Conservation (phyloP, 2,888 invertebrate species). For the Protodeltote pygarga region DNA sequence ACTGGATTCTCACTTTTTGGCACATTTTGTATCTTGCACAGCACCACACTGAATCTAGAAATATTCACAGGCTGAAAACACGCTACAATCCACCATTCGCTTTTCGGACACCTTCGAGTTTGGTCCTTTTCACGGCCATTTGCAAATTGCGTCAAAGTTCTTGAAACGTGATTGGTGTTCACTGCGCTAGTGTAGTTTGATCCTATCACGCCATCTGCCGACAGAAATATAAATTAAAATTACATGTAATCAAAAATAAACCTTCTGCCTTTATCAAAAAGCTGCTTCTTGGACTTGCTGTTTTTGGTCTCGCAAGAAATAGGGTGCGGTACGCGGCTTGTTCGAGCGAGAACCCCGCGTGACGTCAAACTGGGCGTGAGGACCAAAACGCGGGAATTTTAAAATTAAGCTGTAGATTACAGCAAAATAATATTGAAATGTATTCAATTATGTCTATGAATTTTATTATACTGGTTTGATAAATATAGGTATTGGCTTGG, state of each 20-base stretch:
- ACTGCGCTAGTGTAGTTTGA: conserved; percentile 75
- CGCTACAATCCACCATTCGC: conserved; percentile 81
- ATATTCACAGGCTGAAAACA: conserved; percentile 79
- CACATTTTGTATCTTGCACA: conserved; percentile 82
- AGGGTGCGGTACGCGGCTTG: conserved; percentile 86
- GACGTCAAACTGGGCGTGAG: conserved; percentile 88
- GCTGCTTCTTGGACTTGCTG: conserved; percentile 47
- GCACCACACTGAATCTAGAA: conserved; percentile 80
- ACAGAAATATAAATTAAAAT: conserved; percentile 53
- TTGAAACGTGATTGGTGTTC: conserved; percentile 79
- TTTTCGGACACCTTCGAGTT: conserved; percentile 83
- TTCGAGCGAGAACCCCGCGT: conserved; percentile 81
- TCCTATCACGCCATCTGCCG: conserved; percentile 66
- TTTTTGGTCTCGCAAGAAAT: conserved; percentile 58
- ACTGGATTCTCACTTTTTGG: conserved; percentile 85
- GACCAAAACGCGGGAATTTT: conserved; percentile 66
- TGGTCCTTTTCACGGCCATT: conserved; percentile 86
- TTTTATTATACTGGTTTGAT: too few species aligned
- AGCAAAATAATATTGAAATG: not conserved
- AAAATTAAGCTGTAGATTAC: conserved; percentile 32
- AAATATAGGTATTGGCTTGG: too few species aligned
- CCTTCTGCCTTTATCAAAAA: conserved; percentile 27
- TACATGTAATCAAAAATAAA: conserved; percentile 43
- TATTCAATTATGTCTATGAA: not conserved
- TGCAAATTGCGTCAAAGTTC: conserved; percentile 87